Percentiles rank a stretch among this genome's conserved stretches.
These are phyloP conservation scores for Rhadina sibilatrix DNA, from an alignment of 2,113 vertebrate species.

Conservation along the genomic window DNA sequence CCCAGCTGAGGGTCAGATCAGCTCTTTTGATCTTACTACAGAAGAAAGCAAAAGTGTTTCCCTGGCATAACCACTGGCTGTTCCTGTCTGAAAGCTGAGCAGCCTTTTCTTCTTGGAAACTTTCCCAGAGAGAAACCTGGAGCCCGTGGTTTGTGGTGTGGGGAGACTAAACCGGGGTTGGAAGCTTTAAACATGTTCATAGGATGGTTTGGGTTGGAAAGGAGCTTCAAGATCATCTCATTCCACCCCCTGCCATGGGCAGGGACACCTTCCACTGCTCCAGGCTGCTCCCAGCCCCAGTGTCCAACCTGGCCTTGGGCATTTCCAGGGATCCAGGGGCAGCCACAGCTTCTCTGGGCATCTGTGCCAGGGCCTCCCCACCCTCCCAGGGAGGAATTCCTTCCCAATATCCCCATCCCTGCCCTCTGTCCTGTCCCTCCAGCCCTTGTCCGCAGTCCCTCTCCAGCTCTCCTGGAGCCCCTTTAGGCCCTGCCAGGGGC, in stretches of 20 bases:
- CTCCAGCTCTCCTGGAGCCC: background rate
- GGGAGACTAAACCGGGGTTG: background rate
- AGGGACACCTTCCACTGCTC: background rate
- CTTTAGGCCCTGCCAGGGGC: accelerated
- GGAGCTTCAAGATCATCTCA: background rate
- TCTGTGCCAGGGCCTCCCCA: background rate
- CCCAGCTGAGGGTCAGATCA: background rate
- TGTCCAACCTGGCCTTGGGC: accelerated
- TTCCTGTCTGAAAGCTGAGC: background rate
- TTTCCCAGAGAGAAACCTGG: background rate
- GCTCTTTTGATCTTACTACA: background rate
- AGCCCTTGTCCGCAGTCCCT: background rate
- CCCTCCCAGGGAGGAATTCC: accelerated
- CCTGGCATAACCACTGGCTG: background rate
- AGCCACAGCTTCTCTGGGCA: background rate
- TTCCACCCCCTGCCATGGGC: background rate
- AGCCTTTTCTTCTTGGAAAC: background rate
- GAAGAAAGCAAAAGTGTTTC: background rate
- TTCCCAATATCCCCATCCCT: accelerated
- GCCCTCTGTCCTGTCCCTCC: background rate
- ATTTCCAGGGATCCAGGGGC: background rate
- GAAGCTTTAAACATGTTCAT: background rate
- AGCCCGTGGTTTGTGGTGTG: background rate
- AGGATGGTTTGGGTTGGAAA: background rate
- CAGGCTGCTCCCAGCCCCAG: background rate